Evolutionary conservation across 2,797 vertebrate species (phyloP).

Genomic region (Astyanax mexicanus): DNA sequence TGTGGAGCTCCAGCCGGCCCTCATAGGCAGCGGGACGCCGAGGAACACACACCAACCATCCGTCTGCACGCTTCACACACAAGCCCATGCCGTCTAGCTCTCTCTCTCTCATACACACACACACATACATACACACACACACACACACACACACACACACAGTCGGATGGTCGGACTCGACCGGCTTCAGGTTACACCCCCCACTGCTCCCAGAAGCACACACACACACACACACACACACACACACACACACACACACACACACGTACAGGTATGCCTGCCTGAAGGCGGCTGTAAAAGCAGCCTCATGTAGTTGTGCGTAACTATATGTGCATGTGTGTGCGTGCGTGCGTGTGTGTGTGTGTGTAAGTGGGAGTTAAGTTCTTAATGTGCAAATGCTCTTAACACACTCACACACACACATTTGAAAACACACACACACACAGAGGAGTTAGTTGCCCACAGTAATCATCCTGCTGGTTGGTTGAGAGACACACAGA

Average conservation of each 20-base stretch:
- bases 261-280: constrained; percentile 31
- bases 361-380: constrained; percentile 18
- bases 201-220: constrained; percentile 19
- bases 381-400: constrained; percentile 30
- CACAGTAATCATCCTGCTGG: constrained; percentile 34
- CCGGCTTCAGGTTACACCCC: constrained; percentile 42
- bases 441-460: not conserved
- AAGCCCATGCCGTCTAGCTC: constrained; percentile 42
- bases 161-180: constrained; percentile 29
- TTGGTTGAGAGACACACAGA: constrained; percentile 22
- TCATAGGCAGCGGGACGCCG: constrained; percentile 24
- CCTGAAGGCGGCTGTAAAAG: constrained; percentile 15
- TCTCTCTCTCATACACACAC: no score
- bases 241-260: constrained; percentile 37
- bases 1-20: constrained; percentile 39
- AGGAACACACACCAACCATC: constrained; percentile 30
- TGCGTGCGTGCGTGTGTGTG: not conserved
- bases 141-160: not conserved
- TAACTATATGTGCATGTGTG: not conserved
- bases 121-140: not conserved
- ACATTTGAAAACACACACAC: not conserved
- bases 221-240: constrained; percentile 1
- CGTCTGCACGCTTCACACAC: constrained; percentile 45
- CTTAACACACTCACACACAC: constrained; percentile 10
- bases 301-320: constrained; percentile 21